These are phyloP conservation scores for Monochamus alternatus DNA, from an alignment of 2,888 invertebrate species.

Conservation along the genomic window DNA sequence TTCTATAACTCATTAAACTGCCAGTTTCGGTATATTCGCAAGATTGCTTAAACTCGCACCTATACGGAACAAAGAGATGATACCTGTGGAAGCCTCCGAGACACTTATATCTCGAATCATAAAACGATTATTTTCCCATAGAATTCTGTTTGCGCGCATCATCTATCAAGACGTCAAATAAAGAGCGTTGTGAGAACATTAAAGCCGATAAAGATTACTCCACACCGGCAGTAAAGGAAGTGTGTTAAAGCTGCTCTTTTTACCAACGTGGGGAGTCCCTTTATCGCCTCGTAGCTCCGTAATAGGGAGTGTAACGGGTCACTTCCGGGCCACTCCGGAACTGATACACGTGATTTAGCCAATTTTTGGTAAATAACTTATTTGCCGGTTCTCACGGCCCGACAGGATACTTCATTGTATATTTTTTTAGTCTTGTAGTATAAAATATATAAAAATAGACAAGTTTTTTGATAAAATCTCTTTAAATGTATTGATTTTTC, in stretches of 20 bases:
- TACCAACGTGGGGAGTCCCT: conserved; percentile 59
- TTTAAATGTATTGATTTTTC: too few relatives aligned
- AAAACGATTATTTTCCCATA: conserved; percentile 54
- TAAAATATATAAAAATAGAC: too few relatives aligned
- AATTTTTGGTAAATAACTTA: conserved; percentile 62
- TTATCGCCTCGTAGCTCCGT: conserved; percentile 67
- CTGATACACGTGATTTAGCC: conserved; percentile 67
- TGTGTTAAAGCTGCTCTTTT: conserved; percentile 42
- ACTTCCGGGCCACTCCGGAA: conserved; percentile 66
- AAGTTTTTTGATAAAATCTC: too few relatives aligned
- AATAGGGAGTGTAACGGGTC: conserved; percentile 67
- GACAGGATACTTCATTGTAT: not conserved
- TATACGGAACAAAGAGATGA: too few relatives aligned
- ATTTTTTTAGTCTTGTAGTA: not conserved
- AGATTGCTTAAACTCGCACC: not conserved
- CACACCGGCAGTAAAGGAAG: conserved; percentile 40
- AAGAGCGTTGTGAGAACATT: conserved; percentile 36
- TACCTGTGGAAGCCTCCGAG: not conserved
- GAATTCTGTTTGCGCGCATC: conserved; percentile 51
- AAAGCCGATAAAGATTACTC: conserved; percentile 40
- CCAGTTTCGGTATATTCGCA: not conserved
- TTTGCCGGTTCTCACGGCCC: conserved; percentile 42
- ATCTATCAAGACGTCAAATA: conserved; percentile 52
- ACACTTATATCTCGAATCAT: conserved; percentile 41
- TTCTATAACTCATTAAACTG: too few relatives aligned